phyloP scores from a whole-genome alignment of 2,888 invertebrate species.

The Choristoneura rosaceana region DNA sequence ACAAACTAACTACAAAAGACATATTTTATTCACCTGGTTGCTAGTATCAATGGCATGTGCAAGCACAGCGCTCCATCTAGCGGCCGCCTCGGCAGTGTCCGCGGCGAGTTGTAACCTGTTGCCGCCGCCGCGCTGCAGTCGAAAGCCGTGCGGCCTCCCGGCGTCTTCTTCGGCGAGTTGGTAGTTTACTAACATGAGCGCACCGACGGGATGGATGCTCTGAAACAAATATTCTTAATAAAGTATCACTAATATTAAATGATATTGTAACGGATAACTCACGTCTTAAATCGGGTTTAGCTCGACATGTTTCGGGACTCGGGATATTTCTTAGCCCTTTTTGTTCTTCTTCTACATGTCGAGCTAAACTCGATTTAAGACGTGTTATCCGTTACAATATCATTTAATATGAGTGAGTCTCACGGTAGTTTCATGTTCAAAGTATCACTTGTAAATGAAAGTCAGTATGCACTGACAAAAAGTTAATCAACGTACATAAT shows the following conservation, averaged over 20 bases:
- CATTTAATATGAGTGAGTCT: too few relatives aligned
- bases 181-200: constrained; percentile 94
- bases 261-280: too few relatives aligned
- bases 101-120: constrained; percentile 92
- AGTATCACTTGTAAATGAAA: neutral
- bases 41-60: constrained; percentile 91
- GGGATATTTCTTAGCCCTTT: too few relatives aligned
- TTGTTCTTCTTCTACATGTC: too few relatives aligned
- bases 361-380: too few relatives aligned
- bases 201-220: constrained; percentile 96
- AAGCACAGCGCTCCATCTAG: constrained; percentile 91
- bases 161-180: constrained; percentile 88
- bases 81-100: constrained; percentile 89
- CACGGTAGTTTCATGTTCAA: too few relatives aligned
- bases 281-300: too few relatives aligned
- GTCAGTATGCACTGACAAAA: too few relatives aligned
- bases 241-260: neutral
- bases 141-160: constrained; percentile 89
- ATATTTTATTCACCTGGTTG: constrained; percentile 81
- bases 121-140: constrained; percentile 89
- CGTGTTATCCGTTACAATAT: too few relatives aligned
- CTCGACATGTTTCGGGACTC: too few relatives aligned
- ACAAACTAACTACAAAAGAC: too few relatives aligned
- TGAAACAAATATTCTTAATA: constrained; percentile 59
- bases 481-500: too few relatives aligned